Evolutionary conservation across 2,888 invertebrate genomes (phyloP).

Genomic region (Drosophila bunnanda): DNA sequence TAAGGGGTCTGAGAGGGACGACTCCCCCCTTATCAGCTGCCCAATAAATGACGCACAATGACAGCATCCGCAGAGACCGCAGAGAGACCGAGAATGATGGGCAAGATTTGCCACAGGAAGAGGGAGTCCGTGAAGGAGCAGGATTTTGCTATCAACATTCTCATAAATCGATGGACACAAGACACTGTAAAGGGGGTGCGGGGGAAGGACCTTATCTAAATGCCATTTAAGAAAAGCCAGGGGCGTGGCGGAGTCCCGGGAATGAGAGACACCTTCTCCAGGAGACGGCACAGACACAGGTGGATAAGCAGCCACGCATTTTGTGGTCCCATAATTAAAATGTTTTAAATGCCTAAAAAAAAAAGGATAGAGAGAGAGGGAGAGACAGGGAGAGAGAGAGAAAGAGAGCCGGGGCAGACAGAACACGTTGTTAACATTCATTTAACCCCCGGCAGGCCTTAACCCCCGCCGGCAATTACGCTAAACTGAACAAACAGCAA

Average conservation of each 20-base stretch:
- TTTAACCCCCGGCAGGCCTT: constrained; percentile 71
- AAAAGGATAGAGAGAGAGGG: constrained; percentile 1
- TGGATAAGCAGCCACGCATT: constrained; percentile 41
- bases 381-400: constrained; percentile 7
- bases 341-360: constrained; percentile 71
- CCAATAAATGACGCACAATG: constrained; percentile 70
- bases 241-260: constrained; percentile 1
- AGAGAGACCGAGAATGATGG: constrained; percentile 30
- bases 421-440: constrained; percentile 84
- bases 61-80: constrained; percentile 17
- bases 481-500: constrained; percentile 83
- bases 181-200: constrained; percentile 18
- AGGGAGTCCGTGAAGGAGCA: constrained; percentile 13
- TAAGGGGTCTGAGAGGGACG: constrained; percentile 9
- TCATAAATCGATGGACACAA: constrained; percentile 69
- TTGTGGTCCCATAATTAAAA: constrained; percentile 81
- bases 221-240: constrained; percentile 69
- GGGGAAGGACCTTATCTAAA: constrained; percentile 70
- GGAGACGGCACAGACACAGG: constrained; percentile 8
- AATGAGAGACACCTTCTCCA: constrained; percentile 53
- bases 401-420: constrained; percentile 29
- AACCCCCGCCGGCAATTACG: constrained; percentile 73
- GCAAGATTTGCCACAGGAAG: constrained; percentile 22
- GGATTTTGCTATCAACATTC: constrained; percentile 52
- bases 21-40: constrained; percentile 60